Percentiles rank a stretch among this genome's conserved stretches.
These are phyloP conservation scores for Atta cephalotes DNA, from an alignment of 1,140 invertebrate genomes.

Conservation along the genomic window DNA sequence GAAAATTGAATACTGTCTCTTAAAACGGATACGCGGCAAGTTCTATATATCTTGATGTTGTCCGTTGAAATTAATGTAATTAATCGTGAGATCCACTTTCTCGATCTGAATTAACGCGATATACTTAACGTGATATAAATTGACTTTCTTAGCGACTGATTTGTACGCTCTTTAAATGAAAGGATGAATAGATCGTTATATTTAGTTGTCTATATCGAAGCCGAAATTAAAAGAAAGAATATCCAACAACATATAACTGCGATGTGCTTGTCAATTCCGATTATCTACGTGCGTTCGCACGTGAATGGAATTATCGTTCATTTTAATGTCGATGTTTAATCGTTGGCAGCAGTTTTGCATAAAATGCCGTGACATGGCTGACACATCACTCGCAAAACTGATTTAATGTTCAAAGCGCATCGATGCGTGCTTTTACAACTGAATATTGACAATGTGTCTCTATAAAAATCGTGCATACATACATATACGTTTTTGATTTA, in stretches of 20 bases:
- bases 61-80: constrained; percentile 17
- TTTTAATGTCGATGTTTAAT: constrained; percentile 62
- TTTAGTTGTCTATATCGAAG: not conserved
- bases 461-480: constrained; percentile 11
- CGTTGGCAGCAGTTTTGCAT: constrained; percentile 57
- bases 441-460: constrained; percentile 16
- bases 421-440: constrained; percentile 34
- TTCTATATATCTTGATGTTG: not conserved
- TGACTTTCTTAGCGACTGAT: not conserved
- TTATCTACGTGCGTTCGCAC: constrained; percentile 25
- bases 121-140: not conserved
- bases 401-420: constrained; percentile 73
- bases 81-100: constrained; percentile 31
- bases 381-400: constrained; percentile 65
- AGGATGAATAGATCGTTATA: not conserved
- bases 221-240: constrained; percentile 31
- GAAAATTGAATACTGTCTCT: constrained; percentile 1
- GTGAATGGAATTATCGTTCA: constrained; percentile 52
- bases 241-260: not conserved
- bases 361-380: constrained; percentile 58
- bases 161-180: not conserved
- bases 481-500: not conserved
- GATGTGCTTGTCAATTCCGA: constrained; percentile 33
- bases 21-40: not conserved
- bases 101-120: not conserved